A percentile compares a stretch with the other conserved stretches of the same genome.
These are phyloP conservation scores for Ceramica pisi DNA, from an alignment of 2,888 invertebrate genomes.

Conservation along the genomic window DNA sequence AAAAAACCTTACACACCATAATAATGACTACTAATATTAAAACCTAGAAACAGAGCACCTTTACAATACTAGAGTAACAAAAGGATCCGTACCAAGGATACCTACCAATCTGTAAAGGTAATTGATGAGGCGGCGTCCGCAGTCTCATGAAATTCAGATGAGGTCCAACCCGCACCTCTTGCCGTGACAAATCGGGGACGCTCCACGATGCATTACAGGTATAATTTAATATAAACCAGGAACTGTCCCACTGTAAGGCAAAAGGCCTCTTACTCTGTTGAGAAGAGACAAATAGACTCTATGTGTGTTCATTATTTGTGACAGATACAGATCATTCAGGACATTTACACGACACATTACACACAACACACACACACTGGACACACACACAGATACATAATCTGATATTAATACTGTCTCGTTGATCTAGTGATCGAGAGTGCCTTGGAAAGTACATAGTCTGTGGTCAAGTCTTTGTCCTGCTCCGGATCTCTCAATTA, in stretches of 20 bases:
- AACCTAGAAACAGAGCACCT: slow-evolving; percentile 24
- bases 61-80: slow-evolving; percentile 44
- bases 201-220: slow-evolving; percentile 45
- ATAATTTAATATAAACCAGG: slow-evolving; percentile 37
- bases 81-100: slow-evolving; percentile 60
- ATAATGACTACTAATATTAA: not conserved
- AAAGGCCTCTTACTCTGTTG: slow-evolving; percentile 2
- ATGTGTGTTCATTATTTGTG: not conserved
- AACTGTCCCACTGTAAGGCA: not conserved
- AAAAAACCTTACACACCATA: not conserved
- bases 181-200: slow-evolving; percentile 62
- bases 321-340: not conserved
- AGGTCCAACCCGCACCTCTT: slow-evolving; percentile 53
- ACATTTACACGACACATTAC: too few relatives aligned
- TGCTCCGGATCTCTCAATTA: too few relatives aligned
- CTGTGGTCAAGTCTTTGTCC: too few relatives aligned
- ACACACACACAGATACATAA: too few relatives aligned
- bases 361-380: too few relatives aligned
- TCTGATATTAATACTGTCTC: too few relatives aligned
- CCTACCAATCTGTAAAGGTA: too few relatives aligned
- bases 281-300: not conserved
- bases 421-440: too few relatives aligned
- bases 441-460: too few relatives aligned
- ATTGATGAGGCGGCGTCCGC: slow-evolving; percentile 69
- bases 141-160: slow-evolving; percentile 78